Conservation (phyloP, 2,888 invertebrate genomes). For the Catocala sponsa region DNA sequence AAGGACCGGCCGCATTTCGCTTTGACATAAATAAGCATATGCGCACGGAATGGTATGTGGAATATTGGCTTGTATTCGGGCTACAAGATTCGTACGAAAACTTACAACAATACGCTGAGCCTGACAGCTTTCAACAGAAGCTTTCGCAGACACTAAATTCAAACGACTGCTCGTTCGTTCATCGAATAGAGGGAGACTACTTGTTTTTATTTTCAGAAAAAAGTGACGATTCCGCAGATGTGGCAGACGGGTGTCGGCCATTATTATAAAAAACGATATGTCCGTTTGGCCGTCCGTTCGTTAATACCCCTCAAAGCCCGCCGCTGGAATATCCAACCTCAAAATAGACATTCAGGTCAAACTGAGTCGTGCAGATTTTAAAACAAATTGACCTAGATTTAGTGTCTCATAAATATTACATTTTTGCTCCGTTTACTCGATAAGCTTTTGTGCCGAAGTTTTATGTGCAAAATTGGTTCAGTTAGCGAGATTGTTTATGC, state of each 20-base stretch:
- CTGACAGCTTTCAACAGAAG: not conserved
- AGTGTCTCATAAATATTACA: conserved; percentile 59
- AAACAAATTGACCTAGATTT: conserved; percentile 64
- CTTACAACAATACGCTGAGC: too few relatives aligned
- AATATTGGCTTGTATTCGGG: too few relatives aligned
- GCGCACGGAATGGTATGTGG: too few relatives aligned
- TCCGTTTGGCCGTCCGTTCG: conserved; percentile 41
- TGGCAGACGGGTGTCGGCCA: conserved; percentile 39
- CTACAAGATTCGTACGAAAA: not conserved
- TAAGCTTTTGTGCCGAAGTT: conserved; percentile 46
- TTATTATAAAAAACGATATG: conserved; percentile 54
- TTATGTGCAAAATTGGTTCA: conserved; percentile 44
- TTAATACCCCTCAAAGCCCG: conserved; percentile 41
- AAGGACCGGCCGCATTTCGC: too few relatives aligned
- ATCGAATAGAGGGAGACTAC: conserved; percentile 29
- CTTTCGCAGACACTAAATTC: conserved; percentile 14
- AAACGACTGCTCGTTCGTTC: conserved; percentile 37
- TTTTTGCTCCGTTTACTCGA: conserved; percentile 48
- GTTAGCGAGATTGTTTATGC: conserved; percentile 45
- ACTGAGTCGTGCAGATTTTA: conserved; percentile 50
- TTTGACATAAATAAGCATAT: too few relatives aligned
- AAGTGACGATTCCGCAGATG: conserved; percentile 56
- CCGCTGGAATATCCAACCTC: conserved; percentile 42
- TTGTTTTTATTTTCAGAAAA: conserved; percentile 26
- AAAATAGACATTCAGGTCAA: conserved; percentile 56